A percentile compares a stretch with the other conserved stretches of the same genome.
Conservation (phyloP, 2,797 vertebrate species). For the Chaetophractus vellerosus region DNA sequence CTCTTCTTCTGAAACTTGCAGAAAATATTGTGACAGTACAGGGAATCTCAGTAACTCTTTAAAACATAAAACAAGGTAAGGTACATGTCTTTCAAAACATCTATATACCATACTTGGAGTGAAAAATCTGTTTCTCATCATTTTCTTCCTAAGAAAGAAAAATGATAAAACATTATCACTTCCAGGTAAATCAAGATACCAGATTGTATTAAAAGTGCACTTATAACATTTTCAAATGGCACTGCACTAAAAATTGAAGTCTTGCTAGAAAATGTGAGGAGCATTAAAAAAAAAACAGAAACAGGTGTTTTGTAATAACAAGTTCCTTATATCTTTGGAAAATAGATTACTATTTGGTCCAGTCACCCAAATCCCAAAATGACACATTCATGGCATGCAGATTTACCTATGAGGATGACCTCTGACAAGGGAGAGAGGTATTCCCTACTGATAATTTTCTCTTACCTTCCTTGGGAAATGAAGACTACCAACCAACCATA, state of each 20-base stretch:
- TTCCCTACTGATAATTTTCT: not conserved
- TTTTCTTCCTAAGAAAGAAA: constrained; percentile 63
- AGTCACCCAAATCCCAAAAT: not conserved
- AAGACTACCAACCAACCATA: not conserved
- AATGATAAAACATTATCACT: not conserved
- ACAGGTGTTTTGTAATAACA: constrained; percentile 2
- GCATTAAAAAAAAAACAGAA: not conserved
- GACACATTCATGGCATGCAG: not conserved
- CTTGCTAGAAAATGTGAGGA: not conserved
- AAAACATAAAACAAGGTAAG: not conserved
- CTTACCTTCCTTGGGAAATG: not conserved
- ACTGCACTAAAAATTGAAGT: constrained; percentile 10
- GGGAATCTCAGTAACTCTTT: constrained; percentile 2
- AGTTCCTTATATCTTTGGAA: not conserved
- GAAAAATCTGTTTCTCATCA: constrained; percentile 39
- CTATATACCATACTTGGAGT: not conserved
- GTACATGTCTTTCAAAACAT: constrained; percentile 46
- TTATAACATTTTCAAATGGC: constrained; percentile 26
- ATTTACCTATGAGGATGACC: not conserved
- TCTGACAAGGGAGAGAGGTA: not conserved
- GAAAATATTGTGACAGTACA: not conserved
- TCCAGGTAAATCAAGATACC: constrained; percentile 55
- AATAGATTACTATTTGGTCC: not conserved
- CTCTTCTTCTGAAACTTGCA: constrained; percentile 9
- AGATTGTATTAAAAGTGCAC: not conserved